These are phyloP conservation scores for Priocnemis perturbator DNA, from an alignment of 2,888 invertebrate genomes.

Conservation along the genomic window DNA sequence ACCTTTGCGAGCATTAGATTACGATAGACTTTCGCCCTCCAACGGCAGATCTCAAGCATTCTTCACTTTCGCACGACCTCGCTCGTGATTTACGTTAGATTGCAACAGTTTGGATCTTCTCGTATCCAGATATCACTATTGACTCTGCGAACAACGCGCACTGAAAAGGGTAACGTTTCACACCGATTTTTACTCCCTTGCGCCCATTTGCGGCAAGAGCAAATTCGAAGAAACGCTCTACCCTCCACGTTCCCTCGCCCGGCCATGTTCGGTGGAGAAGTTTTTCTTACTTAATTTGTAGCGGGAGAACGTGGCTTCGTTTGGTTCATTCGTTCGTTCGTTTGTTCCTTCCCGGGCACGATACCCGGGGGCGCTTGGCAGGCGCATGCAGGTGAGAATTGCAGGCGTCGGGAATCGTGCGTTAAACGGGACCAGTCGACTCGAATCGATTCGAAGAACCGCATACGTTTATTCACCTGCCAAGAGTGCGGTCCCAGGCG, in stretches of 20 bases:
- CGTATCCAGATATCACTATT: too few relatives aligned
- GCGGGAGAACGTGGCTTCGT: constrained; percentile 6
- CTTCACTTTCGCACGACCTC: too few relatives aligned
- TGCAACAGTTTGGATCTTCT: too few relatives aligned
- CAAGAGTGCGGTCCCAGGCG: constrained; percentile 4
- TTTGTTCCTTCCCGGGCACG: neutral
- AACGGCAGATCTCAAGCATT: too few relatives aligned
- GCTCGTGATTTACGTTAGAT: too few relatives aligned
- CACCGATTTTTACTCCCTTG: constrained; percentile 11
- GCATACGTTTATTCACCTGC: constrained; percentile 17
- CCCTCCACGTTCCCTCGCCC: constrained; percentile 26
- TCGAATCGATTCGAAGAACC: constrained; percentile 24
- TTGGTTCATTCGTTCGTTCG: too few relatives aligned
- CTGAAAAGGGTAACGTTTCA: too few relatives aligned
- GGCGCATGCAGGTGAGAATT: constrained; percentile 39
- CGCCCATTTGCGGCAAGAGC: constrained; percentile 25
- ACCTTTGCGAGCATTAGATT: too few relatives aligned
- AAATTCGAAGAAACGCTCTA: constrained; percentile 44
- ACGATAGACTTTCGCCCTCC: too few relatives aligned
- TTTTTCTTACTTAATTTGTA: constrained; percentile 33
- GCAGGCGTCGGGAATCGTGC: constrained; percentile 23
- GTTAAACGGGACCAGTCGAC: constrained; percentile 11
- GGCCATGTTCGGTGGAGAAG: constrained; percentile 28
- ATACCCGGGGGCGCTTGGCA: constrained; percentile 17
- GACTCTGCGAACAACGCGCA: too few relatives aligned